Base-by-base conservation (phyloP, 2,888 invertebrate species). In the Acleris sparsana region DNA sequence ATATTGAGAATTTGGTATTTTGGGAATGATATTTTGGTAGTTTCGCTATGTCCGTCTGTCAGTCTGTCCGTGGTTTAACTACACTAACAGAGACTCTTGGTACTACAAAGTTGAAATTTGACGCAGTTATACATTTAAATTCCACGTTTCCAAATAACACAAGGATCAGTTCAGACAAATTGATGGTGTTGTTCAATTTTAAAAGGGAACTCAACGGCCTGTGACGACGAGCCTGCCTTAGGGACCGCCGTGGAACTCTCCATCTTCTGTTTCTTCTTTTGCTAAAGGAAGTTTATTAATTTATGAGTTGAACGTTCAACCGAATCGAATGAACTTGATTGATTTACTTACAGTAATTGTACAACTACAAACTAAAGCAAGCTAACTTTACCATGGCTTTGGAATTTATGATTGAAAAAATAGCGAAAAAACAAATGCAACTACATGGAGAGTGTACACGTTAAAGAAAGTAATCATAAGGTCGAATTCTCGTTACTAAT, bases 191-290 rank as follows among this genome's bases (percentile, higher is more conserved):
- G 49, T 29, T 20, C 17, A 59, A 39, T 53, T 65, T 60, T 72
- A 71, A 73, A 73, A 76, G 79, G 78, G 80, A 76, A 89, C 90
- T 90, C 89, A 90, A 92, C 92, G 83, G 87, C 85, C 86, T 82
- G 73, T 77, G 83, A 87, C 74, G 89, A 85, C 71, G 85, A 72
- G 75, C 84, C 85, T 72, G 82, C 81, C 75, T 78, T 85, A 78
- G 73, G 68, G 66, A 79, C 71, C 69, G 78, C 75, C 70, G 80
- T 71, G 63, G 83, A 71, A 72, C 75, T 79, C 72, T 87, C 89
- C 75, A 83, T 71, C 83, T 88, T 90, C 72, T 75, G 75, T 81
- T 89, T 91, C 89, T 92, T 92, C 88, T 84, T 89, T 57, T 84
- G 90, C 91, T 92, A 86, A 75, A 80, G 79, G 81, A 82, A 82